phyloP scores from a whole-genome alignment of 1,140 invertebrate species.

The Meloidogyne floridensis region DNA sequence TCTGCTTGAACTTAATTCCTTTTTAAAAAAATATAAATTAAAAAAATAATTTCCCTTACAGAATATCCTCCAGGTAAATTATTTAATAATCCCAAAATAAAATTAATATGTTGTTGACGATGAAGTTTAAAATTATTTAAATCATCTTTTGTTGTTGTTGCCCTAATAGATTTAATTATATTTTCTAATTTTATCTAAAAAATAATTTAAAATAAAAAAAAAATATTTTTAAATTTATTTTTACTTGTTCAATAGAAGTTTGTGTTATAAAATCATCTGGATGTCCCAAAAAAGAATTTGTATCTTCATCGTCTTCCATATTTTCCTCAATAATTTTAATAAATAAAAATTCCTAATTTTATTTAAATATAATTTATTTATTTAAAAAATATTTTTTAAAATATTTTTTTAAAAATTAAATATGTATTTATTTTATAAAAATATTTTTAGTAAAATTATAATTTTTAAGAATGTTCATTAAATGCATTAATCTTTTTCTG shows the following conservation, averaged over 20 bases:
- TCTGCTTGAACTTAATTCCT: constrained; percentile 49
- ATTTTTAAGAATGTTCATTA: constrained; percentile 4
- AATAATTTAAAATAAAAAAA: background rate
- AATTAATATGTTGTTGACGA: constrained; percentile 28
- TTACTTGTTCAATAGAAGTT: constrained; percentile 1
- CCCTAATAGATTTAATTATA: background rate
- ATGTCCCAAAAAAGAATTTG: background rate
- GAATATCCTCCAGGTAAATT: constrained; percentile 14
- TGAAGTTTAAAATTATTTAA: constrained; percentile 5
- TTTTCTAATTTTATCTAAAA: constrained; percentile 20
- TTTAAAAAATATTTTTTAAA: background rate
- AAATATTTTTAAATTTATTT: background rate
- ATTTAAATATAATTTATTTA: background rate
- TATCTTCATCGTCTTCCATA: background rate
- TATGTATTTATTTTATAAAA: background rate
- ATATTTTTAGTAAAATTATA: constrained; percentile 7
- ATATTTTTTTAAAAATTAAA: background rate
- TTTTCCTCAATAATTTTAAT: background rate
- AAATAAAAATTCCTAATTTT: background rate
- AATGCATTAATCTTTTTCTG: background rate
- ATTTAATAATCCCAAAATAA: constrained; percentile 15
- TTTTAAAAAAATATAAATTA: background rate
- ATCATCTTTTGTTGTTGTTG: background rate
- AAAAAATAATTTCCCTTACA: background rate
- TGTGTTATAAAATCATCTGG: background rate